Evolutionary conservation across 2,797 vertebrate genomes (phyloP).

Genomic region (Pristis pectinata): DNA sequence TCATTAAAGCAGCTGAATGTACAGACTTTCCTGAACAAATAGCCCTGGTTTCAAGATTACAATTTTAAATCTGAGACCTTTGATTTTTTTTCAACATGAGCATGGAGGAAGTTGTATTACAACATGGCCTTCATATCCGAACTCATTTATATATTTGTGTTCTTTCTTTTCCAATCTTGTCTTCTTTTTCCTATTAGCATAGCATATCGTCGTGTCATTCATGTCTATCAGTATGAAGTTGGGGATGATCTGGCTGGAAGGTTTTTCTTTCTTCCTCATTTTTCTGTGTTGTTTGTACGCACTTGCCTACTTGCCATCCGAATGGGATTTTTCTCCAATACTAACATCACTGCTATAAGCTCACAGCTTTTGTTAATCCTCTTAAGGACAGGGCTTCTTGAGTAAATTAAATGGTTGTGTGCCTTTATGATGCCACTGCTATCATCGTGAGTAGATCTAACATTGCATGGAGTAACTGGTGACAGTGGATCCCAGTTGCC

Average conservation of each 20-base stretch:
- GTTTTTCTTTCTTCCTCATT: conserved; percentile 66
- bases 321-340: background rate
- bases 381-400: background rate
- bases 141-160: conserved; percentile 55
- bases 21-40: background rate
- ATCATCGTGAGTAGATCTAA: background rate
- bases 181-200: conserved; percentile 80
- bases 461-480: conserved; percentile 9
- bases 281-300: conserved; percentile 40
- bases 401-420: background rate
- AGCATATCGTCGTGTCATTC: conserved; percentile 93
- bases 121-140: conserved; percentile 28
- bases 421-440: background rate
- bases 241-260: conserved; percentile 98
- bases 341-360: conserved; percentile 32
- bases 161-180: conserved; percentile 53
- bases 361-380: background rate
- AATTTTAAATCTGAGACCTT: background rate
- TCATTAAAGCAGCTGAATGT: background rate
- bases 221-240: conserved; percentile 97
- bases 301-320: background rate
- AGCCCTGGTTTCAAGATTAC: background rate
- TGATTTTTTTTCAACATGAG: conserved; percentile 1
- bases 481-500: background rate
- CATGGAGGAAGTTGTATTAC: background rate